Evolutionary conservation across 2,113 vertebrate species (phyloP).

Genomic region (Gorilla gorilla): DNA sequence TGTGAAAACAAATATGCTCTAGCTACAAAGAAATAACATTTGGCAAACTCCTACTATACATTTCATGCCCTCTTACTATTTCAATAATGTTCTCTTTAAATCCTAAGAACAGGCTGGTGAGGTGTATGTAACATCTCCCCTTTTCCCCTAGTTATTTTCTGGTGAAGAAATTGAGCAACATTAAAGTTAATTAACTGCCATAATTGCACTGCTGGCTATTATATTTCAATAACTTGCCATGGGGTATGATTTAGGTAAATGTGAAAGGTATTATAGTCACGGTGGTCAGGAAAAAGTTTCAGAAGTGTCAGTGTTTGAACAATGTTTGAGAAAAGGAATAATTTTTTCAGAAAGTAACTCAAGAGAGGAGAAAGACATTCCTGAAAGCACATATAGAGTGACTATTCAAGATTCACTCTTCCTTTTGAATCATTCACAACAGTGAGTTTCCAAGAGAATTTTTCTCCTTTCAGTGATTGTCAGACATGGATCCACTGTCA

Average conservation of each 20-base stretch:
- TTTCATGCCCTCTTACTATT: background rate
- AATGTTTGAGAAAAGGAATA: background rate
- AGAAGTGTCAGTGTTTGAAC: background rate
- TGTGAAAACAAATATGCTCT: background rate
- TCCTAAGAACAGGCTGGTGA: background rate
- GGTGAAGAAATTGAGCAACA: background rate
- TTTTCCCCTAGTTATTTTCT: background rate
- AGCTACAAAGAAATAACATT: background rate
- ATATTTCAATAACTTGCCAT: background rate
- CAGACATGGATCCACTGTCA: background rate
- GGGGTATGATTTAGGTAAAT: background rate
- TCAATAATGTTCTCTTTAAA: background rate
- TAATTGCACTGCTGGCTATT: background rate
- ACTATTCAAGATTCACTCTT: background rate
- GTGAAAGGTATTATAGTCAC: background rate
- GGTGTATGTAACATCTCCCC: fast-evolving
- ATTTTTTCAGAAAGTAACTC: background rate
- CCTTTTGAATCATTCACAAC: background rate
- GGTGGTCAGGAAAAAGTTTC: background rate
- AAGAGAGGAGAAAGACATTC: background rate
- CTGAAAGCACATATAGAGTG: background rate
- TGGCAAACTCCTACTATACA: background rate
- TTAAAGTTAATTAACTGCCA: background rate
- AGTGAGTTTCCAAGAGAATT: background rate
- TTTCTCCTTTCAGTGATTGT: background rate